Evolutionary conservation across 2,113 vertebrate species (phyloP).

Genomic region (Grammomys surdaster): DNA sequence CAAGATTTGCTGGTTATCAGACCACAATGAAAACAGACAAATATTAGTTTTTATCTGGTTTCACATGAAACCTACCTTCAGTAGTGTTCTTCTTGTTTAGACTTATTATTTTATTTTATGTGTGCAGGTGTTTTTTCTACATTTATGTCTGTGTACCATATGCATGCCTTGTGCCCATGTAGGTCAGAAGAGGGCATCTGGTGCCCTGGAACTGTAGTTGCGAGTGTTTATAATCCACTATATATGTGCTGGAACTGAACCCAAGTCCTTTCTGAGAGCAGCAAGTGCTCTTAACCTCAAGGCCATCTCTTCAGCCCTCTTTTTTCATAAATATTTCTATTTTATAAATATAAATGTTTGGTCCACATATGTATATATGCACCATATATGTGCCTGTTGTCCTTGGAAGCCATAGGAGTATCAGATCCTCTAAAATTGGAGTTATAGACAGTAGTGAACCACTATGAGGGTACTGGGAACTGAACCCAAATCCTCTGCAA

Average conservation of each 20-base stretch:
- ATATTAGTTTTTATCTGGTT: not conserved
- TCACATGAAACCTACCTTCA: conserved; percentile 22
- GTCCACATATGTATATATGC: not conserved
- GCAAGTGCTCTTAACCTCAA: not conserved
- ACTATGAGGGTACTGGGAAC: not conserved
- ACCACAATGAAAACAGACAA: conserved; percentile 27
- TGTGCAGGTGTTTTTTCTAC: not conserved
- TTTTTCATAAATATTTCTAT: not conserved
- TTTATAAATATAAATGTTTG: not conserved
- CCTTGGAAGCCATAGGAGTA: too few species aligned
- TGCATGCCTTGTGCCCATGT: not conserved
- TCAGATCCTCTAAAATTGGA: not conserved
- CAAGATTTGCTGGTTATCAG: not conserved
- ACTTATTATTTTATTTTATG: not conserved
- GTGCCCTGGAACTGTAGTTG: not conserved
- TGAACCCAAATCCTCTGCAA: not conserved
- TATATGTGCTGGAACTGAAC: not conserved
- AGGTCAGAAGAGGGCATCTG: not conserved
- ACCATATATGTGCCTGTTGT: too few species aligned
- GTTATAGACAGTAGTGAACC: not conserved
- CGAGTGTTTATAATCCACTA: not conserved
- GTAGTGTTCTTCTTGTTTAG: not conserved
- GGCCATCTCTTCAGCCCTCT: not conserved
- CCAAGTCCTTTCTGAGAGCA: not conserved
- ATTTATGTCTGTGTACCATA: not conserved